Base-by-base conservation (phyloP, 2,113 vertebrate genomes). In the Seriola quinqueradiata region DNA sequence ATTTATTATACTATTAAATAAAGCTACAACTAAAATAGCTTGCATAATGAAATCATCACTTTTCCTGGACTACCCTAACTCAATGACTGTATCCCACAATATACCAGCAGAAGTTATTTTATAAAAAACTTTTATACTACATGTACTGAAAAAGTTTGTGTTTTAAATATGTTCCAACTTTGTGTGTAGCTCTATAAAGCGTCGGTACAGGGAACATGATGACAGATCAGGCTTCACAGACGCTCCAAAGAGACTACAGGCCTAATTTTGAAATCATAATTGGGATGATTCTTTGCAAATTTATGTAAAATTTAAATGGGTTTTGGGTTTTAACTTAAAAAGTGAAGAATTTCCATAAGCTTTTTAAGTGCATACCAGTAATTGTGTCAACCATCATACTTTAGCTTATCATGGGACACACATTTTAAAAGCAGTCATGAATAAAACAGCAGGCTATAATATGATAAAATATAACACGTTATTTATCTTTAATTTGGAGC, bases 351-450 rank as follows among this genome's bases (percentile, higher is more conserved):
- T 71, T 75, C 5, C 48, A 58, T 60, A 6, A 6, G 36, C 23
- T 32, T 70, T 82, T 77, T 50, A 11, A 58, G 36, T 21, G 8
- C n/a, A 23, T 21, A 19, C 1, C 25, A 40, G 25, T 34, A 70
- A 82, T 72, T 57, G 48, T 76, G 44, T 58, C 64, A 70, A 3
- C n/a, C 6, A 9, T 60, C 12, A 50, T 54, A 36, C 40, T 78
- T 63, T 17, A 83, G 46, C 28, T 67, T 32, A 70, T n/a, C 57
- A 23, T 38, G 50, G 13, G 32, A 70, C 23, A 63, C 61, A 61
- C 32, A 75, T 78, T 89, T 81, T 82, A 70, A 87, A 84, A 85
- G 79, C 61, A 55, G 32, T 58, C 21, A 73, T 81, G 25, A 81
- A 79, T 82, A 32, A 87, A 80, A 73, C 38, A 82, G 32, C 14